phyloP scores from a whole-genome alignment of 2,888 invertebrate species.

The Tribolium freemani region DNA sequence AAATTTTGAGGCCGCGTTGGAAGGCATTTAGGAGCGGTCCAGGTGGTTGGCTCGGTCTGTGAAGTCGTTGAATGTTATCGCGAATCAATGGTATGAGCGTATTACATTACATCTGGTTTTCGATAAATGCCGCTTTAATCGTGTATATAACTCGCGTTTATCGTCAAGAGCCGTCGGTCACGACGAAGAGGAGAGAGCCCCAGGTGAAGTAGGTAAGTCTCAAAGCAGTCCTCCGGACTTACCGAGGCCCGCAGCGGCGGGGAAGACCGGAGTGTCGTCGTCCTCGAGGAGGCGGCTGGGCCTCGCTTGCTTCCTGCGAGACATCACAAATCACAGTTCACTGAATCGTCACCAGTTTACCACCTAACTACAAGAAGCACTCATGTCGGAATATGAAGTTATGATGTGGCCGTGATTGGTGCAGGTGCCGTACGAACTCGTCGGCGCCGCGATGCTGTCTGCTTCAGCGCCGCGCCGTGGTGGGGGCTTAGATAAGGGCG shows the following conservation, averaged over 20 bases:
- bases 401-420: constrained; percentile 61
- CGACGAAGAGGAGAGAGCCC: constrained; percentile 38
- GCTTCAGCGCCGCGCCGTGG: constrained; percentile 64
- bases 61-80: constrained; percentile 54
- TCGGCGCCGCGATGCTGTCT: constrained; percentile 69
- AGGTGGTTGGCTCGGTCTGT: constrained; percentile 53
- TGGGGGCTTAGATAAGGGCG: constrained; percentile 66
- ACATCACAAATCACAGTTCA: constrained; percentile 66
- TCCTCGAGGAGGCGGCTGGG: constrained; percentile 71
- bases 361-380: constrained; percentile 52
- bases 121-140: constrained; percentile 60
- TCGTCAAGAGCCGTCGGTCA: constrained; percentile 45
- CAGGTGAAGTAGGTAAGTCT: constrained; percentile 31
- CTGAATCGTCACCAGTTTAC: constrained; percentile 54
- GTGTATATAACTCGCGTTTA: constrained; percentile 57
- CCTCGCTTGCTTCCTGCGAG: constrained; percentile 71
- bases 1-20: neutral
- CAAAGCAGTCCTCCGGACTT: constrained; percentile 42
- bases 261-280: constrained; percentile 60
- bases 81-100: constrained; percentile 50
- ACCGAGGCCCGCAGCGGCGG: constrained; percentile 51
- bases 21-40: constrained; percentile 43
- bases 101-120: constrained; percentile 63
- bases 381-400: constrained; percentile 51
- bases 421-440: constrained; percentile 65